Percentiles rank a stretch among this genome's conserved stretches.
Conservation (phyloP, 2,888 invertebrate genomes). For the Rotaria magnacalcarata region DNA sequence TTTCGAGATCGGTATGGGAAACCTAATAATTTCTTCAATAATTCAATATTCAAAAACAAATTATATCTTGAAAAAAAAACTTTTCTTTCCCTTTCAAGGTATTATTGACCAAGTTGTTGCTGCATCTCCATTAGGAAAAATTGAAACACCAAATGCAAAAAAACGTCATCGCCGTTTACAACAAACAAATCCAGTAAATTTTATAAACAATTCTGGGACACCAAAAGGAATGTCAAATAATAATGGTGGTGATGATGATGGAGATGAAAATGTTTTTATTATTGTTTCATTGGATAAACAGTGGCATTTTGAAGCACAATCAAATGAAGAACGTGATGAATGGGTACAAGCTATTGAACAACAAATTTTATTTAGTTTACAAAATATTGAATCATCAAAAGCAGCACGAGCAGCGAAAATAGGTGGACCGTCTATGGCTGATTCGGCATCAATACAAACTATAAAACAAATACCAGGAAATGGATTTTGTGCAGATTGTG, state of each 20-base stretch:
- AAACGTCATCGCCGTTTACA: constrained; percentile 64
- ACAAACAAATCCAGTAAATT: neutral
- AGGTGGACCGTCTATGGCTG: constrained; percentile 48
- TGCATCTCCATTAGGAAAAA: constrained; percentile 35
- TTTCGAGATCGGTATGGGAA: no score
- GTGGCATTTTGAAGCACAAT: constrained; percentile 92
- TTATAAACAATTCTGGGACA: neutral
- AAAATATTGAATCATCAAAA: constrained; percentile 63
- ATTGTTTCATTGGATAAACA: constrained; percentile 90
- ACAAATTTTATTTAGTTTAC: constrained; percentile 83
- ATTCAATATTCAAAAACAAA: no score
- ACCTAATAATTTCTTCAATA: no score
- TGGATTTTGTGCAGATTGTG: constrained; percentile 85
- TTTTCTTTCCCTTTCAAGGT: neutral
- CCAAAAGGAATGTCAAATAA: neutral
- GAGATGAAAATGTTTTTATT: constrained; percentile 74
- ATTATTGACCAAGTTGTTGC: neutral
- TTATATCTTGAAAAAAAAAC: no score
- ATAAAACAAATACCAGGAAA: constrained; percentile 67
- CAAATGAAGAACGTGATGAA: constrained; percentile 79
- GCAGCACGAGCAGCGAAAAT: constrained; percentile 35
- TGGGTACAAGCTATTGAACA: constrained; percentile 86
- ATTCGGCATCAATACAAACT: constrained; percentile 54
- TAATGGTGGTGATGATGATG: constrained; percentile 48
- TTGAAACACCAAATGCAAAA: constrained; percentile 42